Base-by-base conservation (phyloP, 2,797 vertebrate species). In the Mallotus villosus region DNA sequence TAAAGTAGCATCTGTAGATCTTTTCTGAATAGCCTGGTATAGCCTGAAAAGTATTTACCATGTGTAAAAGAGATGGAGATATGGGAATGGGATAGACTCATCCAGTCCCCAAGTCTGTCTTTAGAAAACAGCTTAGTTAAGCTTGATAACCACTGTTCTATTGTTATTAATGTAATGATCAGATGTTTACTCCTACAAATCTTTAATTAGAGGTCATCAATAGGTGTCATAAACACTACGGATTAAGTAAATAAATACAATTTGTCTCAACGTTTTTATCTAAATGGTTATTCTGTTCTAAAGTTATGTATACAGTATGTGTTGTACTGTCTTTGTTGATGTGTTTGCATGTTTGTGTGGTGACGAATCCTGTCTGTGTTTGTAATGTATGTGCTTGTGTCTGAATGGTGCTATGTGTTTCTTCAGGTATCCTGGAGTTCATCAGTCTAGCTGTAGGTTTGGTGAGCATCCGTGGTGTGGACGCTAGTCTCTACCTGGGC, bases 391-490 rank as follows among this genome's bases (percentile, higher is more conserved):
- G 25, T 76, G 77, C 74, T 68, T 62, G 72, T 78, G 71, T 67
- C 67, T 91, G 77, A 90, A 77, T 25, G 8, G 21, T 64, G 74
- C 68, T 87, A 57, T 76, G 72, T 85, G 81, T 84, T 78, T 80
- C 88, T 86, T 64, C 81, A 99, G 98, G 98, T 83, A 99, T 99
- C 91, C 90, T 99, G 93, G 98, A 99, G 92, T 99, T 99, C 87
- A 99, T 99, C 84, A 99, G 98, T 90, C 92, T 99, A 91, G 97
- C 98, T n/a, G 97, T 99, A 81, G 94, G 98, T 61, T 94, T 99
- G 88, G 97, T 99, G 89, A 99, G 97, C 92, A 98, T 99, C 91
- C 95, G 96, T 72, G 98, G 98, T 63, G 97, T 99, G 91, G 97
- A 99, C 74, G 95, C 96, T 0, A 96, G 97, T 89, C 95, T 99